A percentile compares a stretch with the other conserved stretches of the same genome.
Conservation (phyloP, 2,113 vertebrate genomes). For the Apeltes quadracus region DNA sequence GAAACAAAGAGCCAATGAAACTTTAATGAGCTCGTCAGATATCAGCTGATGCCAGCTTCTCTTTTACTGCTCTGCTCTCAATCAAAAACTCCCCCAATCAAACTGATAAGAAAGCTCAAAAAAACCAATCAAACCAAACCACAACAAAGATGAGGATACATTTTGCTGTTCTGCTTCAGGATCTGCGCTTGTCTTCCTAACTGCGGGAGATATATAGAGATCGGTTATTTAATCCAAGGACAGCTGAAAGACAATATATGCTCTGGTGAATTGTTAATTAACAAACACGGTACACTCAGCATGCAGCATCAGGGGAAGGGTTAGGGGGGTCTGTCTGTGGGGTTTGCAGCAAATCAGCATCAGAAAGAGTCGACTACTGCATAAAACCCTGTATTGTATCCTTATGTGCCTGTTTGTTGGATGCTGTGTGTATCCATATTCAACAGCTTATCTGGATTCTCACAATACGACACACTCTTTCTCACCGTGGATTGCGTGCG, state of each 20-base stretch:
- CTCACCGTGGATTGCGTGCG: conserved; percentile 19
- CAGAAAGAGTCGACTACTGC: conserved; percentile 5
- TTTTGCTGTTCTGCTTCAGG: conserved; percentile 19
- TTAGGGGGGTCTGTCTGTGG: too few relatives aligned
- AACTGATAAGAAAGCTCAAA: conserved; percentile 7
- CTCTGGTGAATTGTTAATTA: conserved; percentile 1
- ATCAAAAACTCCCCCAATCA: conserved; percentile 20
- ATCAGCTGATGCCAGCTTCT: conserved; percentile 37
- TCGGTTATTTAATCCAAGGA: conserved; percentile 25
- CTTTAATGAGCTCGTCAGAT: conserved; percentile 73
- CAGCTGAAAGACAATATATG: conserved; percentile 28
- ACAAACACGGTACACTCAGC: neutral
- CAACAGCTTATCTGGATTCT: conserved; percentile 49
- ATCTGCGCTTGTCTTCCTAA: conserved; percentile 26
- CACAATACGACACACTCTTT: conserved; percentile 49
- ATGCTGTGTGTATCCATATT: neutral
- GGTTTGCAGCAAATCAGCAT: conserved; percentile 7
- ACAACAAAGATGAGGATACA: neutral
- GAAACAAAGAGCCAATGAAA: conserved; percentile 82
- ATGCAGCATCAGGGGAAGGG: too few relatives aligned
- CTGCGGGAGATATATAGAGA: neutral
- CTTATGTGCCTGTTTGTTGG: neutral
- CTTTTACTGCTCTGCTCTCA: conserved; percentile 10
- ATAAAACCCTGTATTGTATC: neutral
- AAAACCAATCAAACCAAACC: conserved; percentile 10